phyloP scores from a whole-genome alignment of 2,888 invertebrate species.

The Palloptera scutellata region DNA sequence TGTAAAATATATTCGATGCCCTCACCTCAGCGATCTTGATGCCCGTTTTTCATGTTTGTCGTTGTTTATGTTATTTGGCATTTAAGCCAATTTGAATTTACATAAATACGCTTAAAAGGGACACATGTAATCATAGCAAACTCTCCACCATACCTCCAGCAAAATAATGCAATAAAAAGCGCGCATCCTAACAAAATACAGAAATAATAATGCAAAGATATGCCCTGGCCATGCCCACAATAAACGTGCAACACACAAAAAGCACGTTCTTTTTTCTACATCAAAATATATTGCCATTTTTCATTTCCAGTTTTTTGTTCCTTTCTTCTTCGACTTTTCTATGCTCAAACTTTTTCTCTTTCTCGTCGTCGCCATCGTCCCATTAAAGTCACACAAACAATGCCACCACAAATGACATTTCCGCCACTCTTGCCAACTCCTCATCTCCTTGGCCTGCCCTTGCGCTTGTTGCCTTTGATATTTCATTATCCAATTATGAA shows the following conservation, averaged over 20 bases:
- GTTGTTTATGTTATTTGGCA: not conserved
- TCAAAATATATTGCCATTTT: slow-evolving; percentile 1
- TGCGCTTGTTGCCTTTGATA: slow-evolving; percentile 49
- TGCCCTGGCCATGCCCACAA: not conserved
- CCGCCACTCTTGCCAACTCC: not conserved
- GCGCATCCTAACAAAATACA: too few species aligned
- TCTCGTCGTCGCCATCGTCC: too few species aligned
- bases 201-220: not conserved
- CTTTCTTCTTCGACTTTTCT: not conserved
- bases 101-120: not conserved
- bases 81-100: slow-evolving; percentile 20
- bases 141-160: not conserved
- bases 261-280: not conserved
- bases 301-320: not conserved
- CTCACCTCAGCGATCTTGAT: not conserved
- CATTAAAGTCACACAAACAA: too few species aligned
- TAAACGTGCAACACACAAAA: not conserved
- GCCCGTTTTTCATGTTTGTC: not conserved
- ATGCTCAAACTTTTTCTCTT: too few species aligned
- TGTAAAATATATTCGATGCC: not conserved
- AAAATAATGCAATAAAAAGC: too few species aligned
- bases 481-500: slow-evolving; percentile 59
- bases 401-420: not conserved
- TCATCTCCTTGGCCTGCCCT: not conserved
- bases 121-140: not conserved